phyloP scores from a whole-genome alignment of 2,797 vertebrate genomes.

The Lepus oiostolus region DNA sequence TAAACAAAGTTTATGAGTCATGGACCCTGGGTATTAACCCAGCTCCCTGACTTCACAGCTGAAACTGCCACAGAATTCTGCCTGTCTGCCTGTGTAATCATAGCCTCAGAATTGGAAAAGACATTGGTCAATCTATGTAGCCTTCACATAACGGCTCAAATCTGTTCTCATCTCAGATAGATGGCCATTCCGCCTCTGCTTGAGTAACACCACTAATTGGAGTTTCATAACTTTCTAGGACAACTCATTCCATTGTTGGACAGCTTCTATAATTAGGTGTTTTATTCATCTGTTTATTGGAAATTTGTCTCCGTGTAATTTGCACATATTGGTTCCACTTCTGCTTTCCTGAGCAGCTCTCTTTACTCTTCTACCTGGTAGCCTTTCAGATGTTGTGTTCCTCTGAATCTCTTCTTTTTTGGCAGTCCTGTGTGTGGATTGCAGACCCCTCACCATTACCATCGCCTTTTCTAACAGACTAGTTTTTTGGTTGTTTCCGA shows the following conservation, averaged over 20 bases:
- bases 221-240: constrained; percentile 47
- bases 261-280: not conserved
- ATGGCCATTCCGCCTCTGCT: constrained; percentile 31
- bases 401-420: not conserved
- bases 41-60: not conserved
- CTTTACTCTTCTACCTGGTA: not conserved
- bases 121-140: not conserved
- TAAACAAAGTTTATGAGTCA: not conserved
- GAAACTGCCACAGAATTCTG: not conserved
- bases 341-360: constrained; percentile 4
- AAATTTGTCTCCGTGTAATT: constrained; percentile 34
- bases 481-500: not conserved
- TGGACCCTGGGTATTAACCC: constrained; percentile 9
- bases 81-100: not conserved
- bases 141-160: constrained; percentile 17
- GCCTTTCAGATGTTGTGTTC: not conserved
- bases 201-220: constrained; percentile 55
- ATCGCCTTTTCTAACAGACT: not conserved
- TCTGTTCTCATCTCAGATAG: constrained; percentile 39
- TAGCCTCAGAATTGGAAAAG: not conserved
- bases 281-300: not conserved
- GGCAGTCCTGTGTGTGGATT: not conserved
- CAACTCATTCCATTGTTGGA: not conserved
- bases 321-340: not conserved
- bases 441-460: not conserved